These are phyloP conservation scores for Episyrphus balteatus DNA, from an alignment of 1,140 invertebrate genomes.

Conservation along the genomic window DNA sequence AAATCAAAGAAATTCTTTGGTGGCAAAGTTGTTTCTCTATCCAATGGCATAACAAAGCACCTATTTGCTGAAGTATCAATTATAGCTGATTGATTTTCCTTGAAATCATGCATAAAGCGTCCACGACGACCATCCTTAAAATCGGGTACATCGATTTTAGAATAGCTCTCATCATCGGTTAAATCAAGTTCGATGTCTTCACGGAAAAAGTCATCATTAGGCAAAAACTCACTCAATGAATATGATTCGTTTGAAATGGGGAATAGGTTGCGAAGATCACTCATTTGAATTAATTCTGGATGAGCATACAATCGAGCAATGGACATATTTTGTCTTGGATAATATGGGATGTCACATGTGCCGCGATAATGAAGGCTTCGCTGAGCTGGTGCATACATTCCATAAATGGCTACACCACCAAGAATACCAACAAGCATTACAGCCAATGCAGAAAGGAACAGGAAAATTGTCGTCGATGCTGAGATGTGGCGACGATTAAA, in stretches of 20 bases:
- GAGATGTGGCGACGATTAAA: conserved; percentile 43
- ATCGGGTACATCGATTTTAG: conserved; percentile 69
- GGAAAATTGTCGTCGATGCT: conserved; percentile 50
- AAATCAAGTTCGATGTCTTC: conserved; percentile 68
- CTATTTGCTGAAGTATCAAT: conserved; percentile 61
- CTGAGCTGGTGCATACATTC: conserved; percentile 53
- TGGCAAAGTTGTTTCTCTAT: conserved; percentile 62
- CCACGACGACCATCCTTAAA: conserved; percentile 65
- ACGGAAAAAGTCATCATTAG: conserved; percentile 48
- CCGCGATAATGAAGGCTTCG: conserved; percentile 50
- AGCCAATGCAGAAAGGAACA: conserved; percentile 59
- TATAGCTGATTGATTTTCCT: conserved; percentile 65
- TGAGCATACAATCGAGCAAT: conserved; percentile 28
- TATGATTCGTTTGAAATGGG: conserved; percentile 3
- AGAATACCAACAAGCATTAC: conserved; percentile 65
- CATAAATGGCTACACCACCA: conserved; percentile 65
- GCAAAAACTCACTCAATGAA: conserved; percentile 6
- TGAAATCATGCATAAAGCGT: conserved; percentile 83
- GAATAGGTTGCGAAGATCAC: conserved; percentile 24
- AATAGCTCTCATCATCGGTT: conserved; percentile 50
- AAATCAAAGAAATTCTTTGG: conserved; percentile 68
- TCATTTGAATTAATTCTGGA: conserved; percentile 21
- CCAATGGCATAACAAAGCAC: conserved; percentile 84
- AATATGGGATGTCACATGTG: conserved; percentile 56
- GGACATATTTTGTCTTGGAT: conserved; percentile 31